phyloP scores from a whole-genome alignment of 2,113 vertebrate genomes.

The Urocitellus parryii region DNA sequence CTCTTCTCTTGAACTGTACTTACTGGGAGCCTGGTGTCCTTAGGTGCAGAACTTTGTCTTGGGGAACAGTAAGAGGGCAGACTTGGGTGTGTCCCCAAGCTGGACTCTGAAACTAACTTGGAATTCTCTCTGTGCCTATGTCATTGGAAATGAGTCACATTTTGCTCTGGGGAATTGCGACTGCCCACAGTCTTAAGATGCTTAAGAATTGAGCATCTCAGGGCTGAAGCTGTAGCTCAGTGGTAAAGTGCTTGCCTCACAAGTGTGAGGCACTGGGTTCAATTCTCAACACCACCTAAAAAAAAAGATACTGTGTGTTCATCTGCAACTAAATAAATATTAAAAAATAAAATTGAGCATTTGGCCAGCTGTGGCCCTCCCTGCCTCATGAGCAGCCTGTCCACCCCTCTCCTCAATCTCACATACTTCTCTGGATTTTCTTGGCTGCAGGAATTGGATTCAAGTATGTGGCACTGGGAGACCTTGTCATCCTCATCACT shows the following conservation, averaged over 20 bases:
- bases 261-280: no score
- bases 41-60: neutral
- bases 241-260: no score
- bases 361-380: neutral
- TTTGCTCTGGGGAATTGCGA: neutral
- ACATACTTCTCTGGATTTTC: constrained; percentile 71
- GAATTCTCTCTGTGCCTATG: neutral
- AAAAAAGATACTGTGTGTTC: no score
- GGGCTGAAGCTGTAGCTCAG: no score
- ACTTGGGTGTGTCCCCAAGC: neutral
- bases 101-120: neutral
- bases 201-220: neutral
- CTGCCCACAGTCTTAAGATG: neutral
- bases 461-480: constrained; percentile 97
- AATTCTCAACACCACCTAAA: no score
- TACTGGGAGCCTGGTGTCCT: neutral
- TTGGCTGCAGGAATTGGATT: constrained; percentile 93
- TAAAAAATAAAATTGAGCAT: neutral
- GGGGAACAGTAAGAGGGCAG: neutral
- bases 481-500: constrained; percentile 98
- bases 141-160: neutral
- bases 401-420: neutral
- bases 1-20: neutral
- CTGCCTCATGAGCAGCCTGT: neutral
- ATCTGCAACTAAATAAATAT: no score